Percentiles rank a stretch among this genome's conserved stretches.
Evolutionary conservation across 2,113 vertebrate species (phyloP).

Genomic region (Phrynocephalus versicolor): DNA sequence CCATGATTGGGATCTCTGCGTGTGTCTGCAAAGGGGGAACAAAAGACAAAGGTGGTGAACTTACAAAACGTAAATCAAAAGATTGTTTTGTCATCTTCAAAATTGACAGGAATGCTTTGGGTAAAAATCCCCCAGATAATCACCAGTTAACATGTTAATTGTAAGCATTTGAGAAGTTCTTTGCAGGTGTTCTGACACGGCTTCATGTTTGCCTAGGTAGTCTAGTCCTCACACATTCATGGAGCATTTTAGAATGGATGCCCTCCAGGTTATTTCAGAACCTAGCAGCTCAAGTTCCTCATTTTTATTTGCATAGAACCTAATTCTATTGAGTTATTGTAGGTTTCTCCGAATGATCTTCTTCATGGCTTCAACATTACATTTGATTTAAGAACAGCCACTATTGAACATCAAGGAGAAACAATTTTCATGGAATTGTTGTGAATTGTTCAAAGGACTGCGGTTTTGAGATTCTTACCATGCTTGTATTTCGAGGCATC

Average conservation of each 20-base stretch:
- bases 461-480: conserved; percentile 4
- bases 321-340: no score
- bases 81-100: background rate
- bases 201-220: background rate
- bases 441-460: background rate
- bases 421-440: background rate
- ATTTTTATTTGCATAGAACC: no score
- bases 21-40: background rate
- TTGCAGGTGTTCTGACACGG: background rate
- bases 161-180: background rate
- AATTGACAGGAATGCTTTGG: background rate
- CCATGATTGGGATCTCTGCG: rapidly evolving
- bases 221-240: background rate
- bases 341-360: background rate
- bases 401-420: background rate
- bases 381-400: background rate
- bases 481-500: background rate
- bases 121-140: no score
- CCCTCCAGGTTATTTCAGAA: background rate
- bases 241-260: background rate
- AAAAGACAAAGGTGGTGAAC: background rate
- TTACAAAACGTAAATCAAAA: background rate
- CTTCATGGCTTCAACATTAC: background rate
- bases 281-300: background rate
- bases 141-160: background rate